Conservation (phyloP, 2,797 vertebrate genomes). For the Loriculus beryllinus region DNA sequence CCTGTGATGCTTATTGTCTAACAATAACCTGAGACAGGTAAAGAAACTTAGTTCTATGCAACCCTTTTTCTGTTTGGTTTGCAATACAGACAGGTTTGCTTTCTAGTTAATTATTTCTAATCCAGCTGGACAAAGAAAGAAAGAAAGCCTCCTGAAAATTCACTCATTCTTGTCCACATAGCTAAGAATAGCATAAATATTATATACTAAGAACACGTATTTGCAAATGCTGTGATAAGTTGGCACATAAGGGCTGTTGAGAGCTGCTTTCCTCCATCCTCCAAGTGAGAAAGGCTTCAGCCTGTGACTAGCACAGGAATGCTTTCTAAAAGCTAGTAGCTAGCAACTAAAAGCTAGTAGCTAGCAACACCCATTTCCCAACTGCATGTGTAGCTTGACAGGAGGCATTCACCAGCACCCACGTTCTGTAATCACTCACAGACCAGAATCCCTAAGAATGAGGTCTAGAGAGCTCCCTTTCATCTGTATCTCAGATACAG, state of each 20-base stretch:
- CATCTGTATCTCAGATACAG: neutral
- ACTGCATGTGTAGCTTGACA: neutral
- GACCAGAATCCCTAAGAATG: neutral
- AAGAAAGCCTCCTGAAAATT: neutral
- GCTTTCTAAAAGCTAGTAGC: neutral
- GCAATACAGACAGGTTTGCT: neutral
- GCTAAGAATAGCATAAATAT: neutral
- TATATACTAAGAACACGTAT: neutral
- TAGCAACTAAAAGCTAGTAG: neutral
- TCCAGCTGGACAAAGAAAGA: conserved; percentile 8
- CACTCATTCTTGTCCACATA: neutral
- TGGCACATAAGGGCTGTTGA: neutral
- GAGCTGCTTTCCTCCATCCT: neutral
- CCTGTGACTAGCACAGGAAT: neutral
- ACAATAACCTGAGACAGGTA: neutral
- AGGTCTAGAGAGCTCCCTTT: neutral
- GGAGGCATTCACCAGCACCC: neutral
- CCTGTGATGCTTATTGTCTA: neutral
- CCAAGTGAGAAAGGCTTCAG: neutral
- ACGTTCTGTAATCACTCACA: accelerated
- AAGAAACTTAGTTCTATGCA: neutral
- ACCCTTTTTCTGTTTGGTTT: neutral
- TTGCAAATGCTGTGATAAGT: neutral
- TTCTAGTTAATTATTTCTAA: conserved; percentile 52
- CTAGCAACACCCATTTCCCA: neutral